These are phyloP conservation scores for Nestor notabilis DNA, from an alignment of 2,113 vertebrate genomes.

Conservation along the genomic window DNA sequence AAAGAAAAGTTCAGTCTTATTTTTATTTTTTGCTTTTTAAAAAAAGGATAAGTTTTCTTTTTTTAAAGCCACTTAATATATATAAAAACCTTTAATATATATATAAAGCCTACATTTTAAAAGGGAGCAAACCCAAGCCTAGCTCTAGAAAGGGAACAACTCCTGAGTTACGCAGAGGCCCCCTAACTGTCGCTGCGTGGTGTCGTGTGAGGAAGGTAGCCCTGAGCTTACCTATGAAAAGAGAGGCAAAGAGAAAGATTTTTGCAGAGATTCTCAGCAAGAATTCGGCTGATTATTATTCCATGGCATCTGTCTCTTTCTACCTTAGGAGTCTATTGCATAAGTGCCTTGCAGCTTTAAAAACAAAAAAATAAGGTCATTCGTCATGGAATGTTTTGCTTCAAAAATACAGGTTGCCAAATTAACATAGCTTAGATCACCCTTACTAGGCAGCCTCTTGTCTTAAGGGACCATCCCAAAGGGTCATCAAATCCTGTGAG, in stretches of 20 bases:
- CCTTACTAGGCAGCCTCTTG: constrained; percentile 14
- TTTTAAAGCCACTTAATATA: neutral
- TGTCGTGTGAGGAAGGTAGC: neutral
- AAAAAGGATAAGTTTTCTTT: neutral
- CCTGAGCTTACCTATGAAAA: neutral
- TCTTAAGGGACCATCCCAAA: constrained; percentile 34
- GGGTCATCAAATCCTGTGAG: neutral
- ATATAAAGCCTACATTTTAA: neutral
- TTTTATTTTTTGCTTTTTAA: neutral
- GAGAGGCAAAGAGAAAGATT: neutral
- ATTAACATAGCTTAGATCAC: constrained; percentile 59
- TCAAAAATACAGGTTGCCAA: constrained; percentile 46
- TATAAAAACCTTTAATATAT: neutral
- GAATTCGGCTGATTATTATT: constrained; percentile 56
- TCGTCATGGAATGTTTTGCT: constrained; percentile 57
- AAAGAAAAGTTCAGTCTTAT: neutral
- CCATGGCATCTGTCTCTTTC: constrained; percentile 30
- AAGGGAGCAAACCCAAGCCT: neutral
- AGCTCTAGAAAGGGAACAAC: neutral
- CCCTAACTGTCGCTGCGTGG: neutral
- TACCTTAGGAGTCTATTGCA: constrained; percentile 62
- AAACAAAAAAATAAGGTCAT: constrained; percentile 70
- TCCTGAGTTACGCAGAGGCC: neutral
- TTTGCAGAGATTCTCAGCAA: constrained; percentile 6
- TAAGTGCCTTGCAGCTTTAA: constrained; percentile 47